phyloP scores from a whole-genome alignment of 2,888 invertebrate genomes.

The Eugnorisma glareosa region DNA sequence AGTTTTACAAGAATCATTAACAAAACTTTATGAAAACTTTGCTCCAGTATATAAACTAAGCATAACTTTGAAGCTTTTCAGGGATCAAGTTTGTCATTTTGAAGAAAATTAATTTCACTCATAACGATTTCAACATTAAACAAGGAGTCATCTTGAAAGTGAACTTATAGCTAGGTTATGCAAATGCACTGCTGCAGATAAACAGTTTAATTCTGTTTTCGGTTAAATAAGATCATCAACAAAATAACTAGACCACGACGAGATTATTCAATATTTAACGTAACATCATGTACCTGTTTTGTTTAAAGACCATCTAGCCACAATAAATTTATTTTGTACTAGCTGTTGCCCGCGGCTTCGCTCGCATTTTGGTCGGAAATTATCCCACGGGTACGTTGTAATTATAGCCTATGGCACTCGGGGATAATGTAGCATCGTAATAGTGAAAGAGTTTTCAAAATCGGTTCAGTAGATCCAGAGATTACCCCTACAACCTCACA shows the following conservation, averaged over 20 bases:
- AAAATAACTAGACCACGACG: constrained; percentile 45
- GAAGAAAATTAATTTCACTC: background rate
- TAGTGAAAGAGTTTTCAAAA: too few species aligned
- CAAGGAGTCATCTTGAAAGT: constrained; percentile 3
- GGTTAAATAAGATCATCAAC: constrained; percentile 35
- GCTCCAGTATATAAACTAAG: constrained; percentile 3
- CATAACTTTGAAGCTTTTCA: background rate
- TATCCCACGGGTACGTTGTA: too few species aligned
- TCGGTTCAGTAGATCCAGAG: too few species aligned
- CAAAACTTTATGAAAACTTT: background rate
- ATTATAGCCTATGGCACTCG: too few species aligned
- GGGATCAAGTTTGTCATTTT: constrained; percentile 3
- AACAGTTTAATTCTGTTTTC: constrained; percentile 37
- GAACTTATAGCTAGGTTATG: background rate
- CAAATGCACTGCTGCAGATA: constrained; percentile 27
- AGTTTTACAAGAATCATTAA: background rate
- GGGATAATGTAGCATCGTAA: too few species aligned
- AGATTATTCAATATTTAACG: constrained; percentile 54
- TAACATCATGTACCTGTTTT: constrained; percentile 26
- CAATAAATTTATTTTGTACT: background rate
- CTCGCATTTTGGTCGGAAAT: too few species aligned
- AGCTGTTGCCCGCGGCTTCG: too few species aligned
- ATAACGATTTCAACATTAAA: background rate
- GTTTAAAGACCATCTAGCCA: background rate
- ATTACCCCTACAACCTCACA: too few species aligned